phyloP scores from a whole-genome alignment of 2,888 invertebrate genomes.

The Molanna angustata region DNA sequence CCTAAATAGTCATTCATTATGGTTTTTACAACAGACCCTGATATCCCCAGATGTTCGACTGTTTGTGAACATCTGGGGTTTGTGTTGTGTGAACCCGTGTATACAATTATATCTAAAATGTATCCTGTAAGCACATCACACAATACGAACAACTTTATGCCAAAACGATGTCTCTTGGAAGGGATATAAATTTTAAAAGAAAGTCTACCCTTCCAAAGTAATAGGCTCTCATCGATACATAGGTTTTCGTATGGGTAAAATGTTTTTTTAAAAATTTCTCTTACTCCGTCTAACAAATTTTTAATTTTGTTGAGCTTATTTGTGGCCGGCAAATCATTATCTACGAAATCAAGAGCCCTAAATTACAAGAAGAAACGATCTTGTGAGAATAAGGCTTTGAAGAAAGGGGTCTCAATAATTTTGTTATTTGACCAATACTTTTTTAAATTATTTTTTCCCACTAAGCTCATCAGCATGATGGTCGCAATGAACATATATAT shows the following conservation, averaged over 20 bases:
- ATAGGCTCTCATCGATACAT: slow-evolving; percentile 1
- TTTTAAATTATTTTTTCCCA: neutral
- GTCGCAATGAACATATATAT: neutral
- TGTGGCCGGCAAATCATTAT: neutral
- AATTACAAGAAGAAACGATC: neutral
- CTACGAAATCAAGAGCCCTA: neutral
- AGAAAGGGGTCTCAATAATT: neutral
- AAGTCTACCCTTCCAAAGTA: slow-evolving; percentile 7
- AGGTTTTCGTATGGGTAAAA: neutral
- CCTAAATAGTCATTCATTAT: slow-evolving; percentile 11
- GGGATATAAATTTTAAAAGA: slow-evolving; percentile 8
- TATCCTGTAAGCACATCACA: slow-evolving; percentile 4
- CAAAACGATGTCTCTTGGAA: slow-evolving; percentile 4
- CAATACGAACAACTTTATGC: slow-evolving; percentile 14
- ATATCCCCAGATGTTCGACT: neutral
- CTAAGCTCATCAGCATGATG: neutral
- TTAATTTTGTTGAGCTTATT: neutral
- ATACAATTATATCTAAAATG: slow-evolving; percentile 11
- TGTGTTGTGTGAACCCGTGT: slow-evolving; percentile 1
- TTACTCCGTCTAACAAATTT: neutral
- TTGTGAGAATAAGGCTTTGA: neutral
- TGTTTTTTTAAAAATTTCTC: neutral
- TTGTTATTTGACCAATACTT: slow-evolving; percentile 1
- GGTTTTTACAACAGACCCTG: slow-evolving; percentile 11
- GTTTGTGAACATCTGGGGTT: too few relatives aligned